Base-by-base conservation (phyloP, 2,113 vertebrate species). In the Ceyx cyanopectus region DNA sequence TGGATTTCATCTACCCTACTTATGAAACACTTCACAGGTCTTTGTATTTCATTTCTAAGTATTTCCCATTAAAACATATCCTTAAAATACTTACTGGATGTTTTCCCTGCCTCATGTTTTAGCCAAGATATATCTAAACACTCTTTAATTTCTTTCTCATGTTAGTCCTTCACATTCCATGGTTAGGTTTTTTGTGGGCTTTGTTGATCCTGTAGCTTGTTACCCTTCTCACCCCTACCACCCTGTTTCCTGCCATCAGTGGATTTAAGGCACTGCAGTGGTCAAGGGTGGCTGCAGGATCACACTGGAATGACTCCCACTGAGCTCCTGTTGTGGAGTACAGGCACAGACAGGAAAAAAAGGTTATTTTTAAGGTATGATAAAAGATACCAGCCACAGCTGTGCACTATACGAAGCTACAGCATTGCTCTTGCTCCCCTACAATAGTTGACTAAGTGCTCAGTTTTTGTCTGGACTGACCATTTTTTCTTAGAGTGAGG, bases 11-110 rank as follows among this genome's bases (percentile, higher is more conserved):
- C 43, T 67, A 48, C 83, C 34, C 29, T 68, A 7, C 66, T 78
- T 60, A 61, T 0, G 0, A 16, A 60, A 12, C 3, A 2, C 37
- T 56, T 77, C 69, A 27, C 10, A n/a, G 23, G 9, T 83, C 56
- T 88, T 90, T 54, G 27, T 58, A 46, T 77, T 88, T 68, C 51
- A 7, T 0, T 50, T 76, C 46, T 45, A 45, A 92, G 41, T 14
- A 81, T 81, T 85, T 88, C 76, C 73, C 29, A 2, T 41, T 41
- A 46, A 93, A 85, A 73, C 23, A 9, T 3, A 56, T 26, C 60
- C 68, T 93, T 75, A 62, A 87, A 70, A 70, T 78, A 51, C 19
- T 60, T 73, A 5, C 43, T 82, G 79, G 24, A 72, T 77, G 24
- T 58, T 82, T 82, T 80, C 63, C 37, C 10, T 60, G 62, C 43